These are phyloP conservation scores for Crambe crambe DNA, from an alignment of 37 sponge, comb jelly and placozoan species.

Conservation along the genomic window DNA sequence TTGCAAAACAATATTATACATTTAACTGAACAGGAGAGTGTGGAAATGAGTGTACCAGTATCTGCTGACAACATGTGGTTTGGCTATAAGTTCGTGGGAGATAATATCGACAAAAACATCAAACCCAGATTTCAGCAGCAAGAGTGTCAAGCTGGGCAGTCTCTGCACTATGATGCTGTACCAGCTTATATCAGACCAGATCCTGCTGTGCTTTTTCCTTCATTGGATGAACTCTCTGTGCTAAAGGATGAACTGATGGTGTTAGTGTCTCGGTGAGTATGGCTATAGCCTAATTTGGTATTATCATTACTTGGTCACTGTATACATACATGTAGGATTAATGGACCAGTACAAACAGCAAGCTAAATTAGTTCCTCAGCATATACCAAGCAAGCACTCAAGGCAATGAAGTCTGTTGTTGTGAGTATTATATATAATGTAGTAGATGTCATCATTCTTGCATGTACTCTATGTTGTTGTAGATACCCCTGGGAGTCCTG, in stretches of 20 bases:
- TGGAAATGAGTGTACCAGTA: background rate
- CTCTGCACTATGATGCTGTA: constrained; percentile 9
- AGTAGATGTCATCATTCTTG: background rate
- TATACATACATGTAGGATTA: background rate
- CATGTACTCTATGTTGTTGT: background rate
- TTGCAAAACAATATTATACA: background rate
- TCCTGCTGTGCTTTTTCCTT: background rate
- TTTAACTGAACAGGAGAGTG: background rate
- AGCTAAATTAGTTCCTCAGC: background rate
- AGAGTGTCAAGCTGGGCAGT: background rate
- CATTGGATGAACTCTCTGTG: background rate
- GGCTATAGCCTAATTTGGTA: background rate
- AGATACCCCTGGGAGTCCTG: constrained; percentile 41
- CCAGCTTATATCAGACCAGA: background rate
- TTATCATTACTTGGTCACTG: background rate
- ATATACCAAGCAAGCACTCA: constrained; percentile 31
- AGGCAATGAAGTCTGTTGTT: constrained; percentile 11
- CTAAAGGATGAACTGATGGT: background rate
- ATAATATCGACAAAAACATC: constrained; percentile 36
- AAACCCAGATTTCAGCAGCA: constrained; percentile 25
- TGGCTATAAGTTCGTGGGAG: constrained; percentile 25
- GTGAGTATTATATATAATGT: background rate
- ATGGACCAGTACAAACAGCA: constrained; percentile 9
- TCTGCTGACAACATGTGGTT: constrained; percentile 8
- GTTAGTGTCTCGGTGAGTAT: constrained; percentile 4